Base-by-base conservation (phyloP, 1,140 invertebrate species). In the Tetraneura akinire region DNA sequence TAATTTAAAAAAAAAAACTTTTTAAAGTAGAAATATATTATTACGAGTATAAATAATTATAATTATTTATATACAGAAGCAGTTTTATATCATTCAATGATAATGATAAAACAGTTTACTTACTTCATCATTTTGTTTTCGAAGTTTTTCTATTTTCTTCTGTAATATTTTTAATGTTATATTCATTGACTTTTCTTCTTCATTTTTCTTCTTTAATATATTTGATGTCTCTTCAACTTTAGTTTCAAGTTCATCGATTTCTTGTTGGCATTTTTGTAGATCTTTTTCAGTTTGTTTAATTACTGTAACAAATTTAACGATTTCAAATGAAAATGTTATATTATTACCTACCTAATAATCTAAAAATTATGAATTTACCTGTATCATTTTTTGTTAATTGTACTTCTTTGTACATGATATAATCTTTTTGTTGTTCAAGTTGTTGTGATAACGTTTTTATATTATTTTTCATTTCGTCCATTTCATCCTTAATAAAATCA, bases 401-500 rank as follows among this genome's bases (percentile, higher is more conserved):
- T 13, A 62, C 26, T 60, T 78, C 74, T 78, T 78, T 78, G 32
- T 78, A 78, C 11, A 21, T 21, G 3, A 78, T 23, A 47, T 78
- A 78, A n/a, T 78, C 74, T 45, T 78, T 78, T 47, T 78, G 74
- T 47, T 78, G 74, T 60, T 78, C 74, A 9, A 78, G 74, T 29
- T 78, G 74, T 45, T 78, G 74, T 45, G 74, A 45, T 29, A 60
- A 42, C 74, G 62, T 78, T 47, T 78, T 78, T 29, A 62, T 42
- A 47, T 78, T 78, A 9, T 78, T 23, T 78, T 78, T 78, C 57
- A 62, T 78, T 47, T 78, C 55, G 4, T 78, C 23, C 0, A 13
- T 42, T 42, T 78, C 74, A 29, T 78, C 74, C 74, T 78, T 6
- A 45, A 78, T n/a, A 8, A 32, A 16, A 47, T 10, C 13, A 3